These are phyloP conservation scores for Mamestra brassicae DNA, from an alignment of 2,888 invertebrate species.

Conservation along the genomic window DNA sequence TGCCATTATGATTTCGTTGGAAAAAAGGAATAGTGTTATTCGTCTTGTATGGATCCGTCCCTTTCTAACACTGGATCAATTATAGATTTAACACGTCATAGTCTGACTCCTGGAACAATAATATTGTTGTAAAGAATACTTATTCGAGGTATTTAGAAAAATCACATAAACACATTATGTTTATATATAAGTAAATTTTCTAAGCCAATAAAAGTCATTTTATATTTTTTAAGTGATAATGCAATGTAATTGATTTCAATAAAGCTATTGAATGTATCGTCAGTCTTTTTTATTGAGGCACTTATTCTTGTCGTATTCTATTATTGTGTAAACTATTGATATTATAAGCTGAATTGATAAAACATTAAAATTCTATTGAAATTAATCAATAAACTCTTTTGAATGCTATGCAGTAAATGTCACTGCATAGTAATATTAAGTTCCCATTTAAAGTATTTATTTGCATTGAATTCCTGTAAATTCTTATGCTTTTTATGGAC, in stretches of 20 bases:
- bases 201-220: conserved; percentile 47
- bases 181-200: conserved; percentile 42
- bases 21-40: background rate
- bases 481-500: background rate
- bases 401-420: background rate
- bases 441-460: background rate
- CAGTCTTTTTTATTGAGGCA: background rate
- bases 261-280: conserved; percentile 43
- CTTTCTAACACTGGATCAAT: background rate
- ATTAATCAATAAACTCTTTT: background rate
- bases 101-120: background rate
- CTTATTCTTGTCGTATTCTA: background rate
- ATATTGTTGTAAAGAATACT: background rate
- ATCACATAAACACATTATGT: background rate
- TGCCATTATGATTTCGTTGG: background rate
- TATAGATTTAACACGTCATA: background rate
- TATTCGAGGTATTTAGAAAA: background rate
- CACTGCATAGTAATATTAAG: background rate
- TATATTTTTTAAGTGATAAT: conserved; percentile 35
- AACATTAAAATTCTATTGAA: background rate
- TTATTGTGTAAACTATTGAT: background rate
- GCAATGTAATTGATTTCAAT: conserved; percentile 51
- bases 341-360: background rate
- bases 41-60: background rate
- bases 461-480: background rate